Percentiles rank a stretch among this genome's conserved stretches.
phyloP scores from a whole-genome alignment of 2,113 vertebrate species.

The Cebus imitator region DNA sequence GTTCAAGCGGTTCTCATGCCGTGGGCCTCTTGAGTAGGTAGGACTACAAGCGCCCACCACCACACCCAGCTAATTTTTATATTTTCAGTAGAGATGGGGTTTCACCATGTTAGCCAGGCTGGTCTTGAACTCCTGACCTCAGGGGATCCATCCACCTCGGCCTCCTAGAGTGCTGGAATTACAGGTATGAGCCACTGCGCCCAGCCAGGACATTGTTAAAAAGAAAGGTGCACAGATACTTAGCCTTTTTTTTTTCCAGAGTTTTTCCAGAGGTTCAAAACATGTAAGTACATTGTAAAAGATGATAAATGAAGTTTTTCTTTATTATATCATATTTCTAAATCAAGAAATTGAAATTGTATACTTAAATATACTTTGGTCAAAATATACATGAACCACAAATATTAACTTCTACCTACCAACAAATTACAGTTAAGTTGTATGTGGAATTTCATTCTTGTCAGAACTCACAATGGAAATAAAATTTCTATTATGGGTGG shows the following conservation, averaged over 20 bases:
- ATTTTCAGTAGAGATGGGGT: too few species aligned
- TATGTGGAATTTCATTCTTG: conserved; percentile 55
- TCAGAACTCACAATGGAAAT: conserved; percentile 68
- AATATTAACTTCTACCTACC: conserved; percentile 66
- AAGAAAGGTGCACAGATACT: conserved; percentile 66
- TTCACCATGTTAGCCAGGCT: too few species aligned
- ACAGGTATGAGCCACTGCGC: too few species aligned
- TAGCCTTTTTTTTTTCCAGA: conserved; percentile 60
- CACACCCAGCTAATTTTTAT: too few species aligned
- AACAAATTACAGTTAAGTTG: conserved; percentile 52
- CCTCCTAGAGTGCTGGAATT: too few species aligned
- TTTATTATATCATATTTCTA: conserved; percentile 73
- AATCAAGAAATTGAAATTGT: conserved; percentile 74
- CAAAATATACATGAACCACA: conserved; percentile 76
- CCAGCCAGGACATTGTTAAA: conserved; percentile 9
- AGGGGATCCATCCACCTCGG: too few species aligned
- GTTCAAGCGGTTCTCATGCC: too few species aligned
- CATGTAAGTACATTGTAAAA: conserved; percentile 79
- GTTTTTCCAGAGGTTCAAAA: conserved; percentile 72
- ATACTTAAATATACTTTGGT: conserved; percentile 71
- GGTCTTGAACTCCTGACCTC: too few species aligned
- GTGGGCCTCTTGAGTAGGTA: too few species aligned
- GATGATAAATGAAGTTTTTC: conserved; percentile 66
- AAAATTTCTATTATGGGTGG: conserved; percentile 51
- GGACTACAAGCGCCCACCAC: too few species aligned